phyloP scores from a whole-genome alignment of 1,140 invertebrate species.

The Plutomurus gul region DNA sequence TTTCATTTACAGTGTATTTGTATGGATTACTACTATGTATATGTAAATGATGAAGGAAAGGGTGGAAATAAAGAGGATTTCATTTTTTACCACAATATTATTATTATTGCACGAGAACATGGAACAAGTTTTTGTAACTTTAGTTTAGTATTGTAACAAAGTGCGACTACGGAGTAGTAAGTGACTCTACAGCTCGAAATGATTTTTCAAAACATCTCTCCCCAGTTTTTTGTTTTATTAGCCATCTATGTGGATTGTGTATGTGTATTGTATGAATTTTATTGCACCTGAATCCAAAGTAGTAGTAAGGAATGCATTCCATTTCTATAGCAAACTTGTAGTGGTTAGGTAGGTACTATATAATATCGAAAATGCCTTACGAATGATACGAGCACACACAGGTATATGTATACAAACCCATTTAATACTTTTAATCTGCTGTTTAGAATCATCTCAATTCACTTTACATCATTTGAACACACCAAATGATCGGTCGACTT shows the following conservation, averaged over 20 bases:
- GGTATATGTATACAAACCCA: too few relatives aligned
- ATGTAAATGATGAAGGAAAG: conserved; percentile 12
- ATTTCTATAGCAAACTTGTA: background rate
- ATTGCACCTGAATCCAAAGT: conserved; percentile 11
- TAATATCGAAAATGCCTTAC: too few relatives aligned
- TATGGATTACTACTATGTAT: too few relatives aligned
- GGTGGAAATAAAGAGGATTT: conserved; percentile 18
- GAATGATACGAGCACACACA: too few relatives aligned
- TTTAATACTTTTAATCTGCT: too few relatives aligned
- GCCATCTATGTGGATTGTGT: conserved; percentile 5
- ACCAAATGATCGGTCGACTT: background rate
- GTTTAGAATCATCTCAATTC: background rate
- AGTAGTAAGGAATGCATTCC: background rate
- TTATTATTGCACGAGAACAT: conserved; percentile 27
- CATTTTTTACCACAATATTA: conserved; percentile 16
- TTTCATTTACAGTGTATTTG: background rate
- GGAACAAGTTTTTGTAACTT: conserved; percentile 19
- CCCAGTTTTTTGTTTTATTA: conserved; percentile 26
- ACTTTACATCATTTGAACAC: background rate
- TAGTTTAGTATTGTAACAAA: background rate
- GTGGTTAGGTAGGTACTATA: background rate
- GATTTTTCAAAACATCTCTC: conserved; percentile 23
- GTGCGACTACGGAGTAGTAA: conserved; percentile 1
- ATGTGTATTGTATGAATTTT: conserved; percentile 27
- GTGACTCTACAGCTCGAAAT: background rate